These are phyloP conservation scores for Alethe castanea DNA, from an alignment of 2,113 vertebrate species.

Conservation along the genomic window DNA sequence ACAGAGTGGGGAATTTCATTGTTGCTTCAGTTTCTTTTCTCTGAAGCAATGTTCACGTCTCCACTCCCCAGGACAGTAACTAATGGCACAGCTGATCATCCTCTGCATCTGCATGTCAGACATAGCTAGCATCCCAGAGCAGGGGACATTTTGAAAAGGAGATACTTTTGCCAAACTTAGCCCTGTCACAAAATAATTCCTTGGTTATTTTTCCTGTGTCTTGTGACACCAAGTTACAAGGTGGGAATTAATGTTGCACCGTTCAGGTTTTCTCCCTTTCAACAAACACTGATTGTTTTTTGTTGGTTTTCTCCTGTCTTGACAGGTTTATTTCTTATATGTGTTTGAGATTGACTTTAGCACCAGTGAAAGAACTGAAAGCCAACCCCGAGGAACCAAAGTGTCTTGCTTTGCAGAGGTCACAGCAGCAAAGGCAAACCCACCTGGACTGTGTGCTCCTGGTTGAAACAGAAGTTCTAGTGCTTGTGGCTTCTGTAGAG, in stretches of 20 bases:
- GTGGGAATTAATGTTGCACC: background rate
- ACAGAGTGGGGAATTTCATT: background rate
- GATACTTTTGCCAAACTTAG: background rate
- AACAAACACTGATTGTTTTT: constrained; percentile 9
- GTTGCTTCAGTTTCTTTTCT: background rate
- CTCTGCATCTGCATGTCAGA: background rate
- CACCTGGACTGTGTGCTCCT: background rate
- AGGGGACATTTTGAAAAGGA: background rate
- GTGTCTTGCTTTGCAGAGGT: background rate
- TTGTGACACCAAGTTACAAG: background rate
- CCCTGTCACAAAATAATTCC: background rate
- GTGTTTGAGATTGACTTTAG: background rate
- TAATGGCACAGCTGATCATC: background rate
- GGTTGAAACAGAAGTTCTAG: background rate
- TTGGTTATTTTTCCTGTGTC: background rate
- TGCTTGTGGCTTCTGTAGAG: background rate
- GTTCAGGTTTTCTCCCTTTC: background rate
- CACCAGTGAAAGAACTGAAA: background rate
- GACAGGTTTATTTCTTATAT: constrained; percentile 27
- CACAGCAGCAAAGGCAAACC: background rate
- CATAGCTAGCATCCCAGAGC: rapidly evolving
- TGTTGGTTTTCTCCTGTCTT: constrained; percentile 6
- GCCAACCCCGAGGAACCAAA: background rate
- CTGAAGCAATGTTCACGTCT: background rate
- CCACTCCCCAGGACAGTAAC: background rate